Evolutionary conservation across 2,113 vertebrate genomes (phyloP), one percentile per base, ranked within the genome.

Genomic region (Eretmochelys imbricata): DNA sequence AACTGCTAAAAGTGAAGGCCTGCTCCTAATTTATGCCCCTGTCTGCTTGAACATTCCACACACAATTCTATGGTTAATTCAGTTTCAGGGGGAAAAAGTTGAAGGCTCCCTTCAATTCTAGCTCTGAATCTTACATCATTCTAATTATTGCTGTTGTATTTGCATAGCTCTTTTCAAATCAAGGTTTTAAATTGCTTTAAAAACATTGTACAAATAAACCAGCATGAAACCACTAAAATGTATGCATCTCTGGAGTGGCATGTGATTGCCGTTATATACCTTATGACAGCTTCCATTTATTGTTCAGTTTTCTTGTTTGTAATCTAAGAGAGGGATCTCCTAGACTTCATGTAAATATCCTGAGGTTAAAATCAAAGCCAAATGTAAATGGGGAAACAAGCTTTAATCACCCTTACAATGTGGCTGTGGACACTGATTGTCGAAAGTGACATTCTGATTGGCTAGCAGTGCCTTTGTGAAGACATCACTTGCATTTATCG

Each of bases 11-110:
- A 55, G 10, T 4, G 14, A 31, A 91, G 16, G 29, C 42, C 42
- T 50, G 31, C 12, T 91, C 14, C 35, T 65, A 8, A 3, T 48
- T 27, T 1, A 0, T 0, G 0, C 62, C 17, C 17, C n/a, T 50
- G 38, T 25, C 88, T 16, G 4, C 35, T 82, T 22, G 38, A 5
- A 19, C 0, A 0, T 35, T 46, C 8, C 12, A 9, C 8, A 24
- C 4, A 4, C 3, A 46, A 8, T 72, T 7, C n/a, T 75, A 42
- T 49, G n/a, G 4, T 25, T 1, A 2, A 27, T 7, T 8, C 35
- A 59, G 65, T 2, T 0, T 78, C 6, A 51, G 49, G 42, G 50
- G 51, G 6, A 49, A 91, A 9, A 6, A 48, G 4, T 53, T 13
- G 2, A 25, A 5, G 4, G 6, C 48, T 57, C 48, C 65, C 29